Percentiles rank a stretch among this genome's conserved stretches.
phyloP scores from a whole-genome alignment of 2,888 invertebrate species.

The Pachycephus smyrnensis region DNA sequence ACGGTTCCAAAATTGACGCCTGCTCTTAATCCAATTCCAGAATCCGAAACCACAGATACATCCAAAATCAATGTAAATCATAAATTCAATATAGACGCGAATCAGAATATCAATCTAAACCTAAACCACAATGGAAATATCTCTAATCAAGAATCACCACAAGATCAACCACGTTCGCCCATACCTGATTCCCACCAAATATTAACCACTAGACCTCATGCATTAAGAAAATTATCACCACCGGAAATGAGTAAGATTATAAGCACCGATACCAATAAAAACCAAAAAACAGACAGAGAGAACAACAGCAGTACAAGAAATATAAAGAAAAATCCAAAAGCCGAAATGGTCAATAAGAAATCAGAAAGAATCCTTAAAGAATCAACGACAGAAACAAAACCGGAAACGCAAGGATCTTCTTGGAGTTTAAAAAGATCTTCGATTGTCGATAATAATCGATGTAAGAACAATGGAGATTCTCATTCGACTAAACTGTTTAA shows the following conservation, averaged over 20 bases:
- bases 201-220: not conserved
- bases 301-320: not conserved
- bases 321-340: not conserved
- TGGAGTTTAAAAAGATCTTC: not conserved
- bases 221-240: not conserved
- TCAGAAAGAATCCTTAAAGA: not conserved
- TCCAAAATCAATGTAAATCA: slow-evolving; percentile 10
- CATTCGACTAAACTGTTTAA: not conserved
- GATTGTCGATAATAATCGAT: not conserved
- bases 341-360: accelerated
- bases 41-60: not conserved
- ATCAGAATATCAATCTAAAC: slow-evolving; percentile 15
- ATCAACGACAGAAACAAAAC: not conserved
- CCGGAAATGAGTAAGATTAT: not conserved
- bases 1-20: not conserved
- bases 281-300: not conserved
- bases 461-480: not conserved
- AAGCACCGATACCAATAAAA: not conserved
- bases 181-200: not conserved
- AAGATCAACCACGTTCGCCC: not conserved
- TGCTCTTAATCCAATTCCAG: not conserved
- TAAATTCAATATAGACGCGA: slow-evolving; percentile 6
- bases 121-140: slow-evolving; percentile 20
- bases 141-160: not conserved
- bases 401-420: not conserved